These are phyloP conservation scores for Noctuana brunneofusca DNA, from an alignment of 2,888 invertebrate species.

Conservation along the genomic window DNA sequence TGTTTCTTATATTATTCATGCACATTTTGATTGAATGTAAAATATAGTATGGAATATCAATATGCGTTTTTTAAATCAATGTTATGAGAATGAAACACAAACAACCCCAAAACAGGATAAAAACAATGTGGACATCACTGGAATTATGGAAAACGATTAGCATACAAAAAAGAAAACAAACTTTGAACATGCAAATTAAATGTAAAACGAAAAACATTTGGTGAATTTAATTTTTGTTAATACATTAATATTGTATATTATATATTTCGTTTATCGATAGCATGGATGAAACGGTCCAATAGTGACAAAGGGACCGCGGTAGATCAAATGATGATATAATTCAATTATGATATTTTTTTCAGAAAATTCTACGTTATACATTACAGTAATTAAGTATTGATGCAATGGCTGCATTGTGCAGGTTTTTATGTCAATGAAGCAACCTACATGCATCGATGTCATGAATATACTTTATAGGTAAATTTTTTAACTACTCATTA, in stretches of 20 bases:
- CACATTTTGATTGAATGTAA: constrained; percentile 48
- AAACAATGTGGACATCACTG: constrained; percentile 53
- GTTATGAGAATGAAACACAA: constrained; percentile 40
- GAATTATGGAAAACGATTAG: constrained; percentile 42
- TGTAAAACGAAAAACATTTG: neutral
- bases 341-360: no score
- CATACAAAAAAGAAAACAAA: constrained; percentile 50
- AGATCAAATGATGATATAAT: no score
- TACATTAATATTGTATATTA: no score
- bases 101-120: constrained; percentile 55
- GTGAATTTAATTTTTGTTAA: no score
- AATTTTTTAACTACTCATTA: neutral
- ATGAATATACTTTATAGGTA: neutral
- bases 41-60: constrained; percentile 9
- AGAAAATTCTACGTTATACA: no score
- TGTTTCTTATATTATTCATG: constrained; percentile 45
- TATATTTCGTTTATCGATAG: no score
- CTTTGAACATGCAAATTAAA: constrained; percentile 58
- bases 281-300: no score
- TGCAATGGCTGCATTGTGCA: neutral
- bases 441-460: constrained; percentile 19
- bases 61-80: constrained; percentile 48
- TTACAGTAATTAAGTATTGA: neutral
- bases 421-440: neutral
- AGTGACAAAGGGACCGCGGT: no score